A percentile compares a stretch with the other conserved stretches of the same genome.
Evolutionary conservation across 2,888 invertebrate genomes (phyloP).

Genomic region (Mythimna pallens): DNA sequence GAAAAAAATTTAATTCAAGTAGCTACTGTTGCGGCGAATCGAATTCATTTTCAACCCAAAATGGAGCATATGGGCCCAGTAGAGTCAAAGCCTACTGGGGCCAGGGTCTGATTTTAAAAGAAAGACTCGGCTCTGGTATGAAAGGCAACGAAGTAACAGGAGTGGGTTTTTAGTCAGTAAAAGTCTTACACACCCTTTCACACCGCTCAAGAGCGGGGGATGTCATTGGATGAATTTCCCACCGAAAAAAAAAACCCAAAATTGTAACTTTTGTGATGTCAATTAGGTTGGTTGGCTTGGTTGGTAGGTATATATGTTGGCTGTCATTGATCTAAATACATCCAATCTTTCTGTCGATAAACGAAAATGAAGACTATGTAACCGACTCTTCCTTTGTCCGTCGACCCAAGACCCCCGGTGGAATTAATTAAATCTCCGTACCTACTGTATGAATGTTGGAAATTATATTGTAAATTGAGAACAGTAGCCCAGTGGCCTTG

Average conservation of each 20-base stretch:
- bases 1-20: background rate
- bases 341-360: background rate
- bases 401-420: slow-evolving; percentile 16
- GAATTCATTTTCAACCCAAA: background rate
- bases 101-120: too few relatives aligned
- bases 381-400: slow-evolving; percentile 6
- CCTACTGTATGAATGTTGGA: slow-evolving; percentile 55
- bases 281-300: too few relatives aligned
- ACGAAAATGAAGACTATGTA: slow-evolving; percentile 5
- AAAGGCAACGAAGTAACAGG: too few relatives aligned
- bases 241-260: too few relatives aligned
- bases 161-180: too few relatives aligned
- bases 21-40: background rate
- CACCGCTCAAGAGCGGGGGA: too few relatives aligned
- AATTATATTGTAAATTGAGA: slow-evolving; percentile 73
- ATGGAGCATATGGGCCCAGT: too few relatives aligned
- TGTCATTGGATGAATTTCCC: too few relatives aligned
- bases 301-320: background rate
- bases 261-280: background rate
- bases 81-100: too few relatives aligned
- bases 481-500: slow-evolving; percentile 79
- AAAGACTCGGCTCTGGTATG: too few relatives aligned
- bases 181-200: too few relatives aligned
- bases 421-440: slow-evolving; percentile 42
- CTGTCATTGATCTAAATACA: slow-evolving; percentile 20